Evolutionary conservation across 2,797 vertebrate genomes (phyloP).

Genomic region (Clarias pachynema): DNA sequence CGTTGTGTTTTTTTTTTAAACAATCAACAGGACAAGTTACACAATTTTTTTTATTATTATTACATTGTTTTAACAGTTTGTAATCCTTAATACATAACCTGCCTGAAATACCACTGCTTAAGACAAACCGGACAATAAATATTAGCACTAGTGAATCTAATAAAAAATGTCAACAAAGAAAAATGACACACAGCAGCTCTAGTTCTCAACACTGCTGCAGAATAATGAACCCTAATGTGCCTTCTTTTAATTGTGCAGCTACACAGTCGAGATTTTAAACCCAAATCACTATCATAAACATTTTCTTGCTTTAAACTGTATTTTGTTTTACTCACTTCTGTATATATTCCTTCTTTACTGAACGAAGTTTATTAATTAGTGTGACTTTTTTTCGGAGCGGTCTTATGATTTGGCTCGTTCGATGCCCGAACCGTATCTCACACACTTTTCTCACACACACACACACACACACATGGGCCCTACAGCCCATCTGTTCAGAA

Average conservation of each 20-base stretch:
- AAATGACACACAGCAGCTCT: neutral
- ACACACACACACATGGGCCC: neutral
- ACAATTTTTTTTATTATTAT: too few species aligned
- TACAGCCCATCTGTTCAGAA: conserved; percentile 36
- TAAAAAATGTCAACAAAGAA: too few species aligned
- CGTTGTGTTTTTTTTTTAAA: too few species aligned
- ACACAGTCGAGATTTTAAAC: neutral
- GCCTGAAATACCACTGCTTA: too few species aligned
- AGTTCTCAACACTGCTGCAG: neutral
- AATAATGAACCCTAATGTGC: neutral
- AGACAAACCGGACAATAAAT: too few species aligned
- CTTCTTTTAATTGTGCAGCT: neutral
- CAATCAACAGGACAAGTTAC: too few species aligned
- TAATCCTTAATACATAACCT: too few species aligned
- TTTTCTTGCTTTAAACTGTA: too few species aligned
- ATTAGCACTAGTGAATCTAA: too few species aligned
- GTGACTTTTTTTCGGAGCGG: neutral
- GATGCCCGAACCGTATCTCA: neutral
- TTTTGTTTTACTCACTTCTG: neutral
- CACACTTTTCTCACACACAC: too few species aligned
- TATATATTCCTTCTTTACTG: neutral
- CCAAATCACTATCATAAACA: neutral
- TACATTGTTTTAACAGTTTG: too few species aligned
- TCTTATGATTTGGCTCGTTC: neutral
- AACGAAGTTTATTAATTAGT: conserved; percentile 3